A percentile compares a stretch with the other conserved stretches of the same genome.
phyloP scores from a whole-genome alignment of 2,797 vertebrate genomes.

The Prionace glauca region DNA sequence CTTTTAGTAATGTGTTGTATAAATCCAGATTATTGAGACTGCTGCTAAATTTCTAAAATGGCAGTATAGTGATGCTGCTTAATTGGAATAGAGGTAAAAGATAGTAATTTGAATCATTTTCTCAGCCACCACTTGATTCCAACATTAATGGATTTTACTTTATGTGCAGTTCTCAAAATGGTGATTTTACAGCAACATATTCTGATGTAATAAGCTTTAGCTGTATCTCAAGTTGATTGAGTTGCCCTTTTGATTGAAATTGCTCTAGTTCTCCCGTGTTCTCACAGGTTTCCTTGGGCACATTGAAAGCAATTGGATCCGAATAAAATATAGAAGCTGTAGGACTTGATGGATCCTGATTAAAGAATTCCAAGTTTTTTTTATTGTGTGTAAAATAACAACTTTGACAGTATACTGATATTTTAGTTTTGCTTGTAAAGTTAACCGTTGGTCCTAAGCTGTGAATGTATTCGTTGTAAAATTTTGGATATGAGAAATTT shows the following conservation, averaged over 20 bases:
- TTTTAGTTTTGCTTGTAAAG: constrained; percentile 9
- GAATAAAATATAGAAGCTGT: not conserved
- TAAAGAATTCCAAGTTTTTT: not conserved
- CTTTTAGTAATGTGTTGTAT: not conserved
- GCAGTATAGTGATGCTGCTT: not conserved
- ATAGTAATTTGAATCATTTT: not conserved
- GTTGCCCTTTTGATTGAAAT: not conserved
- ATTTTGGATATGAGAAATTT: not conserved
- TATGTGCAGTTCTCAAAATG: not conserved
- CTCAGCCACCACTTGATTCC: not conserved
- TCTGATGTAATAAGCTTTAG: not conserved
- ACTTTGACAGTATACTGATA: not conserved
- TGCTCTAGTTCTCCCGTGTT: not conserved
- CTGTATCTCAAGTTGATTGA: not conserved
- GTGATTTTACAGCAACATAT: not conserved
- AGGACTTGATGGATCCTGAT: not conserved
- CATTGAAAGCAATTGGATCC: not conserved
- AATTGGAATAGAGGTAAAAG: not conserved
- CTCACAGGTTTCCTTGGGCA: not conserved
- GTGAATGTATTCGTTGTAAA: not conserved
- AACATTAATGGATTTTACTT: not conserved
- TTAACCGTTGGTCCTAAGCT: not conserved
- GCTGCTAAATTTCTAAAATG: not conserved
- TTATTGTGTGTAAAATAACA: not conserved
- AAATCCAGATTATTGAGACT: not conserved